A percentile compares a stretch with the other conserved stretches of the same genome.
Evolutionary conservation across 2,797 vertebrate species (phyloP).

Genomic region (Sandelia bainsii): DNA sequence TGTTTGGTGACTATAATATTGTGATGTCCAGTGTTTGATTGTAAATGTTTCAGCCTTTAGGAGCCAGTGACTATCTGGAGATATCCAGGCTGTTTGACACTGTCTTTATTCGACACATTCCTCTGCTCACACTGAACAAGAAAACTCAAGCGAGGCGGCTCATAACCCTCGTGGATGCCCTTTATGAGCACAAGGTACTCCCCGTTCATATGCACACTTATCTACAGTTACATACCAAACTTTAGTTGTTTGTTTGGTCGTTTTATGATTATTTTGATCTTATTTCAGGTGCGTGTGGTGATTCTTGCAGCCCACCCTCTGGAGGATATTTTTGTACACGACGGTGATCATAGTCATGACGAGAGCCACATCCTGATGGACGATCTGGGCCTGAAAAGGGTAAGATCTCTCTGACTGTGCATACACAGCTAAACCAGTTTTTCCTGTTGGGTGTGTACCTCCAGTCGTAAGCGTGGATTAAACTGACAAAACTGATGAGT

Average conservation of each 20-base stretch:
- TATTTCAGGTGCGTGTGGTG: conserved; percentile 90
- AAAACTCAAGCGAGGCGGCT: conserved; percentile 94
- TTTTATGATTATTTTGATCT: background rate
- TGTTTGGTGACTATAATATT: background rate
- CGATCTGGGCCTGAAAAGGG: conserved; percentile 93
- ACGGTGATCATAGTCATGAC: conserved; percentile 80
- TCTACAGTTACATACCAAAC: background rate
- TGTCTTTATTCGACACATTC: conserved; percentile 92
- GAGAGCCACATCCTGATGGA: conserved; percentile 93
- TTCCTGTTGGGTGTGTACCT: conserved; percentile 15
- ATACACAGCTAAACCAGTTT: conserved; percentile 35
- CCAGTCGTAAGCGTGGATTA: conserved; percentile 1
- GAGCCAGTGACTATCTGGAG: conserved; percentile 97
- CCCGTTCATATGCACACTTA: fast-evolving
- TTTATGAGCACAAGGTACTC: conserved; percentile 95
- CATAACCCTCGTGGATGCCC: conserved; percentile 95
- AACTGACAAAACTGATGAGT: background rate
- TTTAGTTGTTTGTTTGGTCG: background rate
- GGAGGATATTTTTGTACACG: conserved; percentile 89
- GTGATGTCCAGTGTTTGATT: background rate
- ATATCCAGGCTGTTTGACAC: conserved; percentile 93
- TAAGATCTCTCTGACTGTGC: conserved; percentile 63
- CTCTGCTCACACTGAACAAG: conserved; percentile 90
- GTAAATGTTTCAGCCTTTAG: conserved; percentile 88
- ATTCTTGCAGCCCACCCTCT: conserved; percentile 88